Conservation (phyloP, 92 coral and sea anemone species). For the Paragorgia papillata region DNA sequence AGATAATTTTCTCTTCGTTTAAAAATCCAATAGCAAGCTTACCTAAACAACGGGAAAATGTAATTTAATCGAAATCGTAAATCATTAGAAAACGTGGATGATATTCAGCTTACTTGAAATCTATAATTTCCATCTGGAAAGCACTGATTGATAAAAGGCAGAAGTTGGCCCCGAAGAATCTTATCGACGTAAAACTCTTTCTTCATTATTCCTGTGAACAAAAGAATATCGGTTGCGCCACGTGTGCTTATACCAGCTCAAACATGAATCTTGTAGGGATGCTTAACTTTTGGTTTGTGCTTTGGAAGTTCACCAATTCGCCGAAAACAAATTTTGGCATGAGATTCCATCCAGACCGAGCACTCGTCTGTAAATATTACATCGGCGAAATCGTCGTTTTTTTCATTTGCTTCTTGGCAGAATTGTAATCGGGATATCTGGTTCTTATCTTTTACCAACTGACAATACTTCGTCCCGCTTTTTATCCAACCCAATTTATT, state of each 20-base stretch:
- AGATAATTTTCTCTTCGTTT: conserved; percentile 21
- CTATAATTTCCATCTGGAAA: conserved; percentile 54
- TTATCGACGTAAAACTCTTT: conserved; percentile 16
- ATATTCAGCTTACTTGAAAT: conserved; percentile 31
- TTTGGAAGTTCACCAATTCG: conserved; percentile 48
- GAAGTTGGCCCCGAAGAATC: conserved; percentile 19
- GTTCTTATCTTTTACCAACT: conserved; percentile 54
- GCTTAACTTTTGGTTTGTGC: conserved; percentile 57
- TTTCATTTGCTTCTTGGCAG: conserved; percentile 40
- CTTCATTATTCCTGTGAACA: conserved; percentile 56
- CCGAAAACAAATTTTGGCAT: conserved; percentile 48
- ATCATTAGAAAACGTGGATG: not conserved
- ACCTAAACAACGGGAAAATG: conserved; percentile 24
- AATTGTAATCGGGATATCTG: conserved; percentile 48
- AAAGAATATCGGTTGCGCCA: conserved; percentile 46
- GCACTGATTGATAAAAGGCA: conserved; percentile 47
- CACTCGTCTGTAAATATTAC: conserved; percentile 66
- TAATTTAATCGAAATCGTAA: not conserved
- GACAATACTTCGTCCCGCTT: conserved; percentile 56
- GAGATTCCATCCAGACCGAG: conserved; percentile 51
- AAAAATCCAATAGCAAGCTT: conserved; percentile 33
- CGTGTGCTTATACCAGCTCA: conserved; percentile 59
- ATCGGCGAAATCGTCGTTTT: conserved; percentile 48
- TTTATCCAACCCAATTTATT: conserved; percentile 58
- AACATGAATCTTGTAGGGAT: conserved; percentile 58